Base-by-base conservation (phyloP, 2,888 invertebrate species). In the Drosophila mimica region DNA sequence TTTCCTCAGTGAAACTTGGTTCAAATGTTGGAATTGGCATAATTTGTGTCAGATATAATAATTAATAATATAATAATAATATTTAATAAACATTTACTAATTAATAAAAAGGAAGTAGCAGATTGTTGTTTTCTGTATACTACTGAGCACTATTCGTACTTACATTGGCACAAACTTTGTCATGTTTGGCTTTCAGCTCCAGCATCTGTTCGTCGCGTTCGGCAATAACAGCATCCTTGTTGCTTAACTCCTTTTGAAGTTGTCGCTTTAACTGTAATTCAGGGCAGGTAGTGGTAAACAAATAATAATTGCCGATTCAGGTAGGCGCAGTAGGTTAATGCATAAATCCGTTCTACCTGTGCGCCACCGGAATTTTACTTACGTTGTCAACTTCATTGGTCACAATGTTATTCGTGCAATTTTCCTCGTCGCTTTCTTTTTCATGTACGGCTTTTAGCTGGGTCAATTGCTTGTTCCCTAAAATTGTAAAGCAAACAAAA, bases 231-330 rank as follows among this genome's bases (percentile, higher is more conserved):
- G 73, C 61, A 43, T 93, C 92, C 66, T 91, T 92, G 36, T 82
- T 76, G 17, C 78, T 58, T 36, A 93, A 79, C 66, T 92, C 85
- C 54, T 91, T 92, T 4, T 81, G 72, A n/a, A 93, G 53, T 20
- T 88, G 89, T n/a, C 86, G 82, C 25, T 91, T 92, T 13, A 91
- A 46, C 93, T 93, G 76, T 33, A 86, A 69, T 54, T 11, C 8
- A 30, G n/a, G 13, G 2, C 33, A 62, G 61, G 53, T 48, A 63
- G 20, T 62, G 0, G 8, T 7, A 31, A n/a, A 31, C 3, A 51
- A 20, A 25, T 28, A 38, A 59, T 61, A 28, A n/a, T 28, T 54
- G 38, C 4, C 20, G 7, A 13, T 33, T 3, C 30, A 61, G 49
- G 49, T 43, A 59, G 48, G 17, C 15, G 17, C 17, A 28, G 15